Conservation (phyloP, 2,113 vertebrate species). For the Synodontis membranacea region DNA sequence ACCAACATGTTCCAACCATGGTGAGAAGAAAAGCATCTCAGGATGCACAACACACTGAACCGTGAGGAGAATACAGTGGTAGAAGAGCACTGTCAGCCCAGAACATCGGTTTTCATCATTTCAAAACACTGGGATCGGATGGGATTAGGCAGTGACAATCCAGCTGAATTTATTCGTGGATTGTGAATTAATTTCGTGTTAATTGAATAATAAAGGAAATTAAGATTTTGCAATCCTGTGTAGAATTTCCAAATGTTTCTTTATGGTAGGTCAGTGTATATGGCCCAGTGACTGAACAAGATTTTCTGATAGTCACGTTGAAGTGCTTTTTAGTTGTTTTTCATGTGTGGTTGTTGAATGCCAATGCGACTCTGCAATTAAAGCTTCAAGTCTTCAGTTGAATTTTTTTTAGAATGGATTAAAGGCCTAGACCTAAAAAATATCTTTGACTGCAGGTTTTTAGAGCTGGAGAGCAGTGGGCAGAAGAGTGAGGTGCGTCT, state of each 20-base stretch:
- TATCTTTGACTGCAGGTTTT: slow-evolving; percentile 74
- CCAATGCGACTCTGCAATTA: background rate
- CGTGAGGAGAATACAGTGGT: background rate
- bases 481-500: slow-evolving; percentile 93
- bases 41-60: no score
- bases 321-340: background rate
- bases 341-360: background rate
- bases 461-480: slow-evolving; percentile 96
- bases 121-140: no score
- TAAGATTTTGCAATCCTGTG: background rate
- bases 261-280: background rate
- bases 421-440: background rate
- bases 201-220: background rate
- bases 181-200: background rate
- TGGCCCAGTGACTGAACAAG: background rate
- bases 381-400: background rate
- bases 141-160: background rate
- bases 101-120: no score
- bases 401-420: background rate
- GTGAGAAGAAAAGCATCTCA: background rate
- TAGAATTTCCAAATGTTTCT: background rate
- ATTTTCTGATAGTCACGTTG: background rate
- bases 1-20: background rate
- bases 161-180: background rate
- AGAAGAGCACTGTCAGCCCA: background rate